Evolutionary conservation across 2,888 invertebrate species (phyloP).

Genomic region (Prosopocoilus inquinatus): DNA sequence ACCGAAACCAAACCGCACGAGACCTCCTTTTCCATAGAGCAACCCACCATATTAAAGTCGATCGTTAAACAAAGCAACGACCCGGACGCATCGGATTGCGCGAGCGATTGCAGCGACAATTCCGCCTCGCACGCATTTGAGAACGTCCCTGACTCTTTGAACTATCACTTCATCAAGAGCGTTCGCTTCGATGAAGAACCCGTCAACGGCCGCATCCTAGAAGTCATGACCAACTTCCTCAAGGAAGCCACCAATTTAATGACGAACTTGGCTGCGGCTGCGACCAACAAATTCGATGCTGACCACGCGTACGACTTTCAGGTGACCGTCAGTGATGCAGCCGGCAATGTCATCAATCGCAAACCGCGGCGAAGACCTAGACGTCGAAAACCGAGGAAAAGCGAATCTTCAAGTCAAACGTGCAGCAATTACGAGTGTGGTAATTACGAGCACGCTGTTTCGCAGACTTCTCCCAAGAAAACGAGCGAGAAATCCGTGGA

Average conservation of each 20-base stretch:
- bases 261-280: constrained; percentile 40
- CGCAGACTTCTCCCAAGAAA: constrained; percentile 33
- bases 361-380: not conserved
- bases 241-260: constrained; percentile 49
- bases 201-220: constrained; percentile 39
- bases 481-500: constrained; percentile 24
- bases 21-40: constrained; percentile 24
- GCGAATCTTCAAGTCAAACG: constrained; percentile 4
- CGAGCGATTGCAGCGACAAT: constrained; percentile 18
- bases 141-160: constrained; percentile 36
- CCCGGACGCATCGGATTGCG: constrained; percentile 5
- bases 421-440: not conserved
- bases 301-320: constrained; percentile 40
- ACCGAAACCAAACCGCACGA: constrained; percentile 4
- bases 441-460: constrained; percentile 21
- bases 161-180: constrained; percentile 39
- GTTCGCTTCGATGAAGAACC: constrained; percentile 34
- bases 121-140: constrained; percentile 17
- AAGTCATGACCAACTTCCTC: constrained; percentile 48
- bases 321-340: constrained; percentile 40
- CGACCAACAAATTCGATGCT: constrained; percentile 26
- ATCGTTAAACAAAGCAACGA: constrained; percentile 32
- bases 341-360: constrained; percentile 7
- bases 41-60: constrained; percentile 39
- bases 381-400: not conserved